A percentile compares a stretch with the other conserved stretches of the same genome.
These are phyloP conservation scores for Achlya flavicornis DNA, from an alignment of 2,888 invertebrate species.

Conservation along the genomic window DNA sequence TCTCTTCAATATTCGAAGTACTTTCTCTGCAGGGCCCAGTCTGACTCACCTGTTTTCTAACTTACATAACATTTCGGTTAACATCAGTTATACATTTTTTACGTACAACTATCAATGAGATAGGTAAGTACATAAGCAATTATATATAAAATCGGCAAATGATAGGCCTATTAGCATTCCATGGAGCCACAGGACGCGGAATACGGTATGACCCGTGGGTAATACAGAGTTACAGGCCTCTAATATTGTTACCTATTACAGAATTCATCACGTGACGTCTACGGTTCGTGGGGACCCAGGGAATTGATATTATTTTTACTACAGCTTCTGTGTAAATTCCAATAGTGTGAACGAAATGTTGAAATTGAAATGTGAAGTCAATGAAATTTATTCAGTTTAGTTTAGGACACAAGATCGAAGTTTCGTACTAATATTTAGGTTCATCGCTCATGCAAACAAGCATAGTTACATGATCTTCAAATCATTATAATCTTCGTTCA, in stretches of 20 bases:
- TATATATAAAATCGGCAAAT: conserved; percentile 15
- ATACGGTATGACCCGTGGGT: conserved; percentile 39
- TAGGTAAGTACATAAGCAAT: not conserved
- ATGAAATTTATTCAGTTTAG: too few relatives aligned
- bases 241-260: conserved; percentile 17
- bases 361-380: too few relatives aligned
- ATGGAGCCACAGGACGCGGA: conserved; percentile 22
- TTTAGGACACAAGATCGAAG: too few relatives aligned
- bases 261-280: conserved; percentile 5
- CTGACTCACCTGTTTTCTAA: too few relatives aligned
- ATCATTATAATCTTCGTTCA: too few relatives aligned
- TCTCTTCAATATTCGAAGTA: too few relatives aligned
- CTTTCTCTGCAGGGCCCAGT: too few relatives aligned
- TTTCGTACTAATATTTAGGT: too few relatives aligned
- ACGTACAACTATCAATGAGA: not conserved
- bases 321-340: not conserved
- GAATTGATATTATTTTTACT: not conserved
- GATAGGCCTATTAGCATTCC: conserved; percentile 24
- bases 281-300: not conserved
- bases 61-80: too few relatives aligned
- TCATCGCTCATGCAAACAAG: too few relatives aligned
- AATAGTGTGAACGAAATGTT: too few relatives aligned
- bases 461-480: too few relatives aligned
- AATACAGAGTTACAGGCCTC: conserved; percentile 16
- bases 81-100: not conserved